phyloP scores from a whole-genome alignment of 2,888 invertebrate species.

The Diloba caeruleocephala region DNA sequence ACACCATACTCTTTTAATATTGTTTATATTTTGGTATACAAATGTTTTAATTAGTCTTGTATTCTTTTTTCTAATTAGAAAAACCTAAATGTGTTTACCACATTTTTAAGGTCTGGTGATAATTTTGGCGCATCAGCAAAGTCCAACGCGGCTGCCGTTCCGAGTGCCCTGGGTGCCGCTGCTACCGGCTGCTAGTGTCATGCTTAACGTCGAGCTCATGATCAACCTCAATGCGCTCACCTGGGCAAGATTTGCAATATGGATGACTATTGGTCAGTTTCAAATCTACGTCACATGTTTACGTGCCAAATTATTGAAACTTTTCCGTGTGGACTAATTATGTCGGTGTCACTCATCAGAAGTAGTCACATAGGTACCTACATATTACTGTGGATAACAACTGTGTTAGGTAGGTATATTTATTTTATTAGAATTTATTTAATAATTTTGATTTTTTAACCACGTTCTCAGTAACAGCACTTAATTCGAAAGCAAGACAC shows the following conservation, averaged over 20 bases:
- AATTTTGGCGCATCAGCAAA: constrained; percentile 94
- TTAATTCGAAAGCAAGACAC: too few species aligned
- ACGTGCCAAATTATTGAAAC: constrained; percentile 24
- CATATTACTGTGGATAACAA: not conserved
- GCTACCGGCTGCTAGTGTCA: constrained; percentile 93
- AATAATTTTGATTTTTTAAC: too few species aligned
- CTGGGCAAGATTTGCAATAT: constrained; percentile 95
- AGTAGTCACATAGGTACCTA: constrained; percentile 18
- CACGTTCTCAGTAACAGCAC: too few species aligned
- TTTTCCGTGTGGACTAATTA: constrained; percentile 20
- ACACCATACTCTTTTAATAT: too few species aligned
- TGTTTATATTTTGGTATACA: too few species aligned
- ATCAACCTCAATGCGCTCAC: constrained; percentile 94
- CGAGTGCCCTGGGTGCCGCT: constrained; percentile 95
- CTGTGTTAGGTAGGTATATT: not conserved
- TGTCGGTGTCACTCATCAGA: constrained; percentile 24
- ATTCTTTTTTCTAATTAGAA: too few species aligned
- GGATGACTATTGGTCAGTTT: constrained; percentile 94
- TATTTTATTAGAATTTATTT: not conserved
- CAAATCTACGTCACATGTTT: constrained; percentile 3
- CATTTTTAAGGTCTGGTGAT: constrained; percentile 90
- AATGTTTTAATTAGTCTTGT: too few species aligned
- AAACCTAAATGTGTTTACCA: not conserved
- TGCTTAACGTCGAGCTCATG: constrained; percentile 95
- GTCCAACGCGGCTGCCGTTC: constrained; percentile 91